A percentile compares a stretch with the other conserved stretches of the same genome.
Evolutionary conservation across 2,888 invertebrate genomes (phyloP).

Genomic region (Hypselothyrea guttata): DNA sequence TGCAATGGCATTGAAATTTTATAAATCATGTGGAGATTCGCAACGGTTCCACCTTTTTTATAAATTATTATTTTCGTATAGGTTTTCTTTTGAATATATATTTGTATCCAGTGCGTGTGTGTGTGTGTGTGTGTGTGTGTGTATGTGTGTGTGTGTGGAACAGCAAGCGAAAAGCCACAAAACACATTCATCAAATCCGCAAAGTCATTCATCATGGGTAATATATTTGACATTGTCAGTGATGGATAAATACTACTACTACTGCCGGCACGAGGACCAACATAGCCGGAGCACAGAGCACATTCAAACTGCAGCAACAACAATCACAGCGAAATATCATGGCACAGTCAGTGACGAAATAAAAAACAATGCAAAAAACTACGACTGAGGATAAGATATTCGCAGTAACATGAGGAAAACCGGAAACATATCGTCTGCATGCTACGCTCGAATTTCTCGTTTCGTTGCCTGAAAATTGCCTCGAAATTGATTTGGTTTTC

Average conservation of each 20-base stretch:
- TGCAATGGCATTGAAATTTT: slow-evolving; percentile 69
- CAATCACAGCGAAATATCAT: slow-evolving; percentile 16
- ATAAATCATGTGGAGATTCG: slow-evolving; percentile 76
- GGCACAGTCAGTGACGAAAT: slow-evolving; percentile 12
- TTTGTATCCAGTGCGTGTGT: slow-evolving; percentile 1
- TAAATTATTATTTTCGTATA: slow-evolving; percentile 4
- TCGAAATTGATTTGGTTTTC: slow-evolving; percentile 49
- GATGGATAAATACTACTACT: slow-evolving; percentile 73
- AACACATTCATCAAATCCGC: slow-evolving; percentile 79
- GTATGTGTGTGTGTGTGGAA: slow-evolving; percentile 12
- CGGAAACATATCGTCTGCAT: slow-evolving; percentile 70
- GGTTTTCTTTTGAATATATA: slow-evolving; percentile 4
- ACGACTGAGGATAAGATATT: slow-evolving; percentile 49
- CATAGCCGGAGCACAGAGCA: neutral
- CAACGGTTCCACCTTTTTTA: slow-evolving; percentile 15
- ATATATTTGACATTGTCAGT: slow-evolving; percentile 79
- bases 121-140: slow-evolving; percentile 1
- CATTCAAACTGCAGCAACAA: slow-evolving; percentile 20
- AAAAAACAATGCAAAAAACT: slow-evolving; percentile 21
- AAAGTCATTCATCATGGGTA: slow-evolving; percentile 78
- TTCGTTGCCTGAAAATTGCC: slow-evolving; percentile 65
- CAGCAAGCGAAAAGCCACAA: slow-evolving; percentile 67
- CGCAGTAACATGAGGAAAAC: slow-evolving; percentile 33
- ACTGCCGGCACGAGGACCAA: neutral
- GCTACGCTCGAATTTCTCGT: slow-evolving; percentile 63